Percentiles rank a stretch among this genome's conserved stretches.
Evolutionary conservation across 2,888 invertebrate species (phyloP).

Genomic region (Schizotus pectinicornis): DNA sequence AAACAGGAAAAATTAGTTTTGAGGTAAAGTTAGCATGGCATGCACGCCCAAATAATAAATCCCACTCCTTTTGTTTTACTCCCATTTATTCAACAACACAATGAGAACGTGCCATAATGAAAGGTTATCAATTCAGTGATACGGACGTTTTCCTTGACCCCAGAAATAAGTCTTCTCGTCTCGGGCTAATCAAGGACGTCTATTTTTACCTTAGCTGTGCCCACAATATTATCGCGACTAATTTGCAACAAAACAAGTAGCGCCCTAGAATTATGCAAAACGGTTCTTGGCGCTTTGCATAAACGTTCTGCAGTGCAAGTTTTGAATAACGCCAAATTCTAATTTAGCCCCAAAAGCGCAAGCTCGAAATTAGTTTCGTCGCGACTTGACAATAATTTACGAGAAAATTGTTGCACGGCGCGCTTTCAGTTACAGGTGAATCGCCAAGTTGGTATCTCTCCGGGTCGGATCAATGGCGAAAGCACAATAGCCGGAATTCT

Average conservation of each 20-base stretch:
- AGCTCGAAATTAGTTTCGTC: too few relatives aligned
- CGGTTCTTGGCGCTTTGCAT: too few relatives aligned
- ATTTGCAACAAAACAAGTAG: too few relatives aligned
- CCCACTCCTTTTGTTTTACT: conserved; percentile 6
- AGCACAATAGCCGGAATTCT: conserved; percentile 3
- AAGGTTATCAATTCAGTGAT: conserved; percentile 10
- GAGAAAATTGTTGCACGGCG: neutral
- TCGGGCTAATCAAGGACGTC: conserved; percentile 14
- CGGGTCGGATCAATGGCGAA: neutral
- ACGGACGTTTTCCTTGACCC: conserved; percentile 7
- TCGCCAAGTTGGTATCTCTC: neutral
- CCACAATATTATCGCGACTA: too few relatives aligned
- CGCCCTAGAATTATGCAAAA: too few relatives aligned
- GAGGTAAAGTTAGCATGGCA: conserved; percentile 68
- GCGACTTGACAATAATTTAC: too few relatives aligned
- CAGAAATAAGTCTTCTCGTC: neutral
- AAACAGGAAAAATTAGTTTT: conserved; percentile 84
- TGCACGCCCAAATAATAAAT: neutral
- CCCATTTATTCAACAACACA: neutral
- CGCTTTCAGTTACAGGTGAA: conserved; percentile 8
- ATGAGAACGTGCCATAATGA: conserved; percentile 1
- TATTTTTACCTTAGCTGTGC: neutral
- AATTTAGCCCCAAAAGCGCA: too few relatives aligned
- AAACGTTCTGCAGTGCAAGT: too few relatives aligned
- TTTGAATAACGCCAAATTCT: too few relatives aligned